phyloP scores from a whole-genome alignment of 1,140 invertebrate genomes.

The Melipona quadrifasciata region DNA sequence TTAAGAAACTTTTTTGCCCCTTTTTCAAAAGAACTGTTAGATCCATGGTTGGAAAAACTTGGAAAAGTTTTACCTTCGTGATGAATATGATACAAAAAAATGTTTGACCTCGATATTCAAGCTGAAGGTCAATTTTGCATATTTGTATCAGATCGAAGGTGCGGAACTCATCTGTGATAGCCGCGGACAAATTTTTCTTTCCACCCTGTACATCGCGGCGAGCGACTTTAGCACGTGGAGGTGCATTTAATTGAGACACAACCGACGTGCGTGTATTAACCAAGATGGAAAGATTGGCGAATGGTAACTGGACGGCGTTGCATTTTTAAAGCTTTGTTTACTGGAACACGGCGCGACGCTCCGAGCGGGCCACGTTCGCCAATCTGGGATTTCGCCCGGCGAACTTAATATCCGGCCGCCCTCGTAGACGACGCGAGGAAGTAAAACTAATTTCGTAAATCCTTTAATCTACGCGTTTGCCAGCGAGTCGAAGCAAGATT shows the following conservation, averaged over 20 bases:
- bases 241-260: neutral
- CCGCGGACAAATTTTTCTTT: neutral
- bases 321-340: constrained; percentile 53
- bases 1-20: too few relatives aligned
- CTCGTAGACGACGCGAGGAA: constrained; percentile 62
- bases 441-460: constrained; percentile 71
- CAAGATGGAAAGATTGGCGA: neutral
- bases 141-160: too few relatives aligned
- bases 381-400: constrained; percentile 57
- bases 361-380: constrained; percentile 8
- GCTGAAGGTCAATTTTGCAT: too few relatives aligned
- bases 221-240: neutral
- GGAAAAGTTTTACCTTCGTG: too few relatives aligned
- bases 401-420: constrained; percentile 65
- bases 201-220: neutral
- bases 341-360: constrained; percentile 15
- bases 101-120: too few relatives aligned
- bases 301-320: neutral
- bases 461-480: constrained; percentile 70
- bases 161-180: too few relatives aligned
- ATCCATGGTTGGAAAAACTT: too few relatives aligned
- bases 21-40: too few relatives aligned
- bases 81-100: too few relatives aligned
- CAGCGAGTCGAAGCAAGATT: constrained; percentile 56
- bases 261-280: neutral